Conservation (phyloP, 2,888 invertebrate genomes). For the Linnaemya tessellans region DNA sequence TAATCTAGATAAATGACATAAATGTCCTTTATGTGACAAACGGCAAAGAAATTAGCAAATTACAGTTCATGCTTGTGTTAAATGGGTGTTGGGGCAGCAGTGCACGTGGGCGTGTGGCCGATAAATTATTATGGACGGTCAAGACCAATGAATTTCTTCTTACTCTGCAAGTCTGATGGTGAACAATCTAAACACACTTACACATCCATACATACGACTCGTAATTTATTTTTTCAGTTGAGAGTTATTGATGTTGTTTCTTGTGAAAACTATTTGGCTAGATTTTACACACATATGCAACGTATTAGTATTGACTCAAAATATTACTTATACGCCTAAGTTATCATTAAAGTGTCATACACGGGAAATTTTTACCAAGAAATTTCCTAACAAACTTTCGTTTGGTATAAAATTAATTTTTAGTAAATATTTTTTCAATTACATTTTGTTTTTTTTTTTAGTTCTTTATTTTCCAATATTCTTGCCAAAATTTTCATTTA, state of each 20-base stretch:
- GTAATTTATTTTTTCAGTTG: not conserved
- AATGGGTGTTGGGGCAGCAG: conserved; percentile 17
- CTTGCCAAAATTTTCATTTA: no score
- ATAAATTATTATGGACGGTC: conserved; percentile 9
- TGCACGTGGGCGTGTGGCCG: not conserved
- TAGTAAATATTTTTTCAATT: no score
- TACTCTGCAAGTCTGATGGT: not conserved
- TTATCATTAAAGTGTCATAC: no score
- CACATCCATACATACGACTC: not conserved
- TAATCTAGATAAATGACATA: conserved; percentile 78
- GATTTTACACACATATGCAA: not conserved
- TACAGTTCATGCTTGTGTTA: conserved; percentile 66
- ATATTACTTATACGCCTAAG: not conserved
- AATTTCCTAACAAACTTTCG: no score
- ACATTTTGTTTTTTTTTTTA: no score
- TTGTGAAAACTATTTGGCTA: not conserved
- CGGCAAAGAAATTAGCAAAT: conserved; percentile 77
- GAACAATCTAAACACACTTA: not conserved
- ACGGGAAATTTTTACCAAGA: no score
- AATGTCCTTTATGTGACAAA: conserved; percentile 77
- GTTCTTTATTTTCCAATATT: no score
- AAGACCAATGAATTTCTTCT: conserved; percentile 22
- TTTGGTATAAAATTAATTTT: no score
- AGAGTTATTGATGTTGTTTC: not conserved
- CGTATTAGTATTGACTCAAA: not conserved